phyloP scores from a whole-genome alignment of 2,113 vertebrate species.

The Cavia aperea region DNA sequence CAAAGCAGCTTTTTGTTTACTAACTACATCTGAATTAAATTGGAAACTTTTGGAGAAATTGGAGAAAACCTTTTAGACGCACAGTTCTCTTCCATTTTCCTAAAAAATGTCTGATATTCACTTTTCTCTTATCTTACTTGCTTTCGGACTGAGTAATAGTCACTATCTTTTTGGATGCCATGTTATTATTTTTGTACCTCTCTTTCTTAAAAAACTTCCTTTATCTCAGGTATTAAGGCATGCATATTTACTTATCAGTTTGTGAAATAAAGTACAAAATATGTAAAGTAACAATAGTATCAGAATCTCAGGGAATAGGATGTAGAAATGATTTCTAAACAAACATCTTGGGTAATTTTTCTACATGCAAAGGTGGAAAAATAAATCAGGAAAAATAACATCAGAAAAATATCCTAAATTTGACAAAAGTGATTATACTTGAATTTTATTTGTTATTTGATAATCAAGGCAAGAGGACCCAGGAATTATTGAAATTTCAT shows the following conservation, averaged over 20 bases:
- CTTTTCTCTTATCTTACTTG: background rate
- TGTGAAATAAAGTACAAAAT: background rate
- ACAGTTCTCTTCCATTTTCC: background rate
- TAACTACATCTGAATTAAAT: background rate
- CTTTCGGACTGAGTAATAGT: background rate
- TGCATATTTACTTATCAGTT: background rate
- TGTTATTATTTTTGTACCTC: background rate
- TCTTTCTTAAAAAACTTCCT: background rate
- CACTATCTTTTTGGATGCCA: background rate
- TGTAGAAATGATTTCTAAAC: background rate
- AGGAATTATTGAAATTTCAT: slow-evolving; percentile 12
- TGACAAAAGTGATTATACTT: slow-evolving; percentile 13
- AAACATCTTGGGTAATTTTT: background rate
- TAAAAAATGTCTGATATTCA: background rate
- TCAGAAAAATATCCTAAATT: slow-evolving; percentile 24
- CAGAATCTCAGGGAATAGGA: background rate
- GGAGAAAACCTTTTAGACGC: background rate
- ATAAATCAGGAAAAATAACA: background rate
- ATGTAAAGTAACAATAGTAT: background rate
- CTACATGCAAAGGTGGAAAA: background rate
- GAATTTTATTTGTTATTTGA: slow-evolving; percentile 10
- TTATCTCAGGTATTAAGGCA: background rate
- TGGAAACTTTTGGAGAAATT: background rate
- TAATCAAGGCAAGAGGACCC: background rate
- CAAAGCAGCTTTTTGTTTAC: background rate